phyloP scores from a whole-genome alignment of 2,888 invertebrate species.

The Tipula confusa region DNA sequence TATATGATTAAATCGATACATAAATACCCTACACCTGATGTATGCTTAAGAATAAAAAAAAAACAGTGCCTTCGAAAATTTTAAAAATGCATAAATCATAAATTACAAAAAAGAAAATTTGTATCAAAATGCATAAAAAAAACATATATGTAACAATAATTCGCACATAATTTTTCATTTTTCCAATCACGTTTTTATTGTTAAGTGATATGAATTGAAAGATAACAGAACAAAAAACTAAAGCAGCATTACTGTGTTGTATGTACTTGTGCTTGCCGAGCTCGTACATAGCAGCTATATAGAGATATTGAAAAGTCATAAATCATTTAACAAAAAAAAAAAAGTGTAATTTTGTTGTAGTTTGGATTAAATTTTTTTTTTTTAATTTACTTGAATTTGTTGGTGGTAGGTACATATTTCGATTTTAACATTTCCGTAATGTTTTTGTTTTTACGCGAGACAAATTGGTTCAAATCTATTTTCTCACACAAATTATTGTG shows the following conservation, averaged over 20 bases:
- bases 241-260: slow-evolving; percentile 3
- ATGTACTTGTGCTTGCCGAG: background rate
- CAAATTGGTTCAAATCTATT: background rate
- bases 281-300: background rate
- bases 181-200: slow-evolving; percentile 25
- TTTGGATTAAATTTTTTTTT: background rate
- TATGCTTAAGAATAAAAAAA: background rate
- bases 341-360: slow-evolving; percentile 20
- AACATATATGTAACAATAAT: background rate
- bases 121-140: background rate
- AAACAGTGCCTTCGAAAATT: background rate
- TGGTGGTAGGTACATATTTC: background rate
- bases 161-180: slow-evolving; percentile 25
- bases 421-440: slow-evolving; percentile 6
- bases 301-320: slow-evolving; percentile 25
- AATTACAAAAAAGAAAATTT: slow-evolving; percentile 5
- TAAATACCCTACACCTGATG: background rate
- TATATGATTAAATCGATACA: background rate
- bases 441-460: background rate
- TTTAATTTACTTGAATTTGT: background rate
- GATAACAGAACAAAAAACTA: background rate
- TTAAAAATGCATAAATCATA: background rate
- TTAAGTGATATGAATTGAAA: slow-evolving; percentile 20
- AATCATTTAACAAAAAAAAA: slow-evolving; percentile 1
- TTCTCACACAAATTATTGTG: background rate